These are phyloP conservation scores for Saccostrea cuccullata DNA, from an alignment of 1,140 invertebrate genomes.

Conservation along the genomic window DNA sequence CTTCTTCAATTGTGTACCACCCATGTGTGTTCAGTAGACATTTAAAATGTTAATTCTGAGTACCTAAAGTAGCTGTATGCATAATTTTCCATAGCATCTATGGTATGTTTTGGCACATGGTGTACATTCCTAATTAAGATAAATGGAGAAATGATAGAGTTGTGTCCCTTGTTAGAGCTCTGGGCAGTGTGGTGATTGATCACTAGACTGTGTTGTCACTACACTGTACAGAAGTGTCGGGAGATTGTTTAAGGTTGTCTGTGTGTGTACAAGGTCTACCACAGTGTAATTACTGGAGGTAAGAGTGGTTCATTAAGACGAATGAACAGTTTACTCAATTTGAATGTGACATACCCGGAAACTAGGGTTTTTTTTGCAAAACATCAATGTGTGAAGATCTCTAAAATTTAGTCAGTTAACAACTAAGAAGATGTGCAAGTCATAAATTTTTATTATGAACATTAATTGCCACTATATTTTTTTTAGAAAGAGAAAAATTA, in stretches of 20 bases:
- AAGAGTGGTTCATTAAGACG: background rate
- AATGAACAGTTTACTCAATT: too few species aligned
- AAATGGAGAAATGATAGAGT: background rate
- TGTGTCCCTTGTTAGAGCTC: slow-evolving; percentile 12
- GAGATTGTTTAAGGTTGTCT: background rate
- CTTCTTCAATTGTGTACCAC: too few species aligned
- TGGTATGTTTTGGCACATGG: background rate
- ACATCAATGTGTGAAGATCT: too few species aligned
- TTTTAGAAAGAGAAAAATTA: too few species aligned
- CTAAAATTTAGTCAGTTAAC: too few species aligned
- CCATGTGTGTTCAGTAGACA: too few species aligned
- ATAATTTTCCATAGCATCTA: background rate
- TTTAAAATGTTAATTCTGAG: too few species aligned
- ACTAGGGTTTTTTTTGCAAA: too few species aligned
- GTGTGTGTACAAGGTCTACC: background rate
- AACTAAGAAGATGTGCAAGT: too few species aligned
- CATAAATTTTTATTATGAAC: too few species aligned
- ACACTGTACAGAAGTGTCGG: background rate
- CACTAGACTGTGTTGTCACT: background rate
- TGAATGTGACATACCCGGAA: too few species aligned
- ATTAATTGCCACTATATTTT: too few species aligned
- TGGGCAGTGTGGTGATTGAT: slow-evolving; percentile 19
- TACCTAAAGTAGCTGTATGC: background rate
- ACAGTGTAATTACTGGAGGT: background rate
- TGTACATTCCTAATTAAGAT: slow-evolving; percentile 11